Evolutionary conservation across 1,140 invertebrate species (phyloP).

Genomic region (Aphidius ervi): DNA sequence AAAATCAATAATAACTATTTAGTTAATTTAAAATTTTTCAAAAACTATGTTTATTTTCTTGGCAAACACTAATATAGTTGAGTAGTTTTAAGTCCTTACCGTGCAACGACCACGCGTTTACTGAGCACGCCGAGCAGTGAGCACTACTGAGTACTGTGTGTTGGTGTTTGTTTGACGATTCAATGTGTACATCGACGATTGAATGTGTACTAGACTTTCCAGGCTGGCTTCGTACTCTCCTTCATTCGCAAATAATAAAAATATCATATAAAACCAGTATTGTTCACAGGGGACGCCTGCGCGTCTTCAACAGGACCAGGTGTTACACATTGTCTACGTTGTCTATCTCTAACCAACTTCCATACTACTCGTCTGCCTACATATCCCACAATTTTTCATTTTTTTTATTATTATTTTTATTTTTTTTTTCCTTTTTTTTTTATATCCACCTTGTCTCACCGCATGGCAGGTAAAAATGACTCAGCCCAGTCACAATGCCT

Average conservation of each 20-base stretch:
- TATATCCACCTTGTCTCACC: too few species aligned
- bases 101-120: slow-evolving; percentile 16
- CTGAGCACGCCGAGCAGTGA: not conserved
- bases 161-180: too few species aligned
- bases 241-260: too few species aligned
- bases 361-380: not conserved
- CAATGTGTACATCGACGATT: too few species aligned
- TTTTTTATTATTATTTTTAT: not conserved
- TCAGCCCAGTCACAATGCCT: too few species aligned
- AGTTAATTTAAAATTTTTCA: not conserved
- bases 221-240: too few species aligned
- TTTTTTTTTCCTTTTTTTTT: too few species aligned
- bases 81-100: slow-evolving; percentile 1
- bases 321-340: not conserved
- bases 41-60: not conserved
- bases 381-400: not conserved
- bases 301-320: slow-evolving; percentile 4
- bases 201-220: too few species aligned
- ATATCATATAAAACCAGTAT: not conserved
- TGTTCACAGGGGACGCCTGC: slow-evolving; percentile 15
- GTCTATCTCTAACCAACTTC: not conserved
- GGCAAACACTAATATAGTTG: not conserved
- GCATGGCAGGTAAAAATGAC: too few species aligned
- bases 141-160: too few species aligned
- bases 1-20: not conserved